Percentiles rank a stretch among this genome's conserved stretches.
Conservation (phyloP, 2,888 invertebrate species). For the Drosophila cognata region DNA sequence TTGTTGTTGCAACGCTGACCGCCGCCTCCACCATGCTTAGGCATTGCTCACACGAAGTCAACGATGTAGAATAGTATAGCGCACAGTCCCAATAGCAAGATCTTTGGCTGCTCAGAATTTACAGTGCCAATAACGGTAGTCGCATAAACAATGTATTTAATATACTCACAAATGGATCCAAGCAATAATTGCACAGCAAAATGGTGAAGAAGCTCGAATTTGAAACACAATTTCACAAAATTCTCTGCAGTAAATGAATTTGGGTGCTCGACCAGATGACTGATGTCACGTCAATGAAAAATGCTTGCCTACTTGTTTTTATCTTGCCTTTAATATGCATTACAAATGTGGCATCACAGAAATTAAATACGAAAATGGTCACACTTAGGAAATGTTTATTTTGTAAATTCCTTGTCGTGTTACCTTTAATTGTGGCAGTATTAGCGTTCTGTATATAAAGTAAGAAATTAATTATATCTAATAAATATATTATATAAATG, state of each 20-base stretch:
- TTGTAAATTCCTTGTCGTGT: slow-evolving; percentile 2
- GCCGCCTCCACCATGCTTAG: slow-evolving; percentile 72
- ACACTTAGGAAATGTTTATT: not conserved
- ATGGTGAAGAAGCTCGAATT: slow-evolving; percentile 5
- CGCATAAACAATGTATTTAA: not conserved
- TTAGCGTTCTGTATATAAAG: not conserved
- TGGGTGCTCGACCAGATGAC: slow-evolving; percentile 31
- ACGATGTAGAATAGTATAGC: not conserved
- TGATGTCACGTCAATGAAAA: slow-evolving; percentile 30
- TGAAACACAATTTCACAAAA: slow-evolving; percentile 63
- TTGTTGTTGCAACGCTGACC: slow-evolving; percentile 69
- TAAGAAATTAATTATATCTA: not conserved
- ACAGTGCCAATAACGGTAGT: not conserved
- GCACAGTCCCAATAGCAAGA: slow-evolving; percentile 14
- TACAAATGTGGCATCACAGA: not conserved
- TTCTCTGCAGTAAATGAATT: slow-evolving; percentile 20
- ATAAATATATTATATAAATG: not conserved
- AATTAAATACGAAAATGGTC: not conserved
- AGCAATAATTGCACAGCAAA: not conserved
- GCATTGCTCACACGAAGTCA: slow-evolving; percentile 46
- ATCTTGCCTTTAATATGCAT: not conserved
- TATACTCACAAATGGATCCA: not conserved
- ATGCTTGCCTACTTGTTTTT: not conserved
- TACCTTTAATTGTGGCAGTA: not conserved
- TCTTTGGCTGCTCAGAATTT: slow-evolving; percentile 6